A percentile compares a stretch with the other conserved stretches of the same genome.
phyloP scores from a whole-genome alignment of 2,888 invertebrate species.

The Pomacea canaliculata region DNA sequence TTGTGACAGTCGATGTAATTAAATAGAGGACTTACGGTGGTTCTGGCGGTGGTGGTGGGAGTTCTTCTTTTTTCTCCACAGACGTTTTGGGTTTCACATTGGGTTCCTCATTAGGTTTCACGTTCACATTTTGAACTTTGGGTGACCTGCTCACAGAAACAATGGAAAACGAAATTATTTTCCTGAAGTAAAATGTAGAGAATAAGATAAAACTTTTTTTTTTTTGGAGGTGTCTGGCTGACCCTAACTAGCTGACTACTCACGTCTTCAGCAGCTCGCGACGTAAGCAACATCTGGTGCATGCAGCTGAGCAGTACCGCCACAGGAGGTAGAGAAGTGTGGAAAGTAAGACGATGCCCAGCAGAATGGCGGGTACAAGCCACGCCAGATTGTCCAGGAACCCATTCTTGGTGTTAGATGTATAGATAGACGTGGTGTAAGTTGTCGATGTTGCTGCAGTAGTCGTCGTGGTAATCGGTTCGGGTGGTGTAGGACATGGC shows the following conservation, averaged over 20 bases:
- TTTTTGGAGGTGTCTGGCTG: too few relatives aligned
- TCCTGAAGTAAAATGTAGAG: too few relatives aligned
- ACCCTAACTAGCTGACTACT: neutral
- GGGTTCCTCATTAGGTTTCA: too few relatives aligned
- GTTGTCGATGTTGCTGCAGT: neutral
- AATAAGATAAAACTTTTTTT: too few relatives aligned
- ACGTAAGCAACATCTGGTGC: neutral
- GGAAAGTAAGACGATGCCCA: slow-evolving; percentile 1
- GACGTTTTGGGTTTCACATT: too few relatives aligned
- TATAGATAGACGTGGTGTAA: neutral
- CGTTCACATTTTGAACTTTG: too few relatives aligned
- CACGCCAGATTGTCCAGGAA: slow-evolving; percentile 4
- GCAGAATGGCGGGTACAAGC: slow-evolving; percentile 13
- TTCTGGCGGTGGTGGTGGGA: too few relatives aligned
- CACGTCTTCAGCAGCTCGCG: slow-evolving; percentile 3
- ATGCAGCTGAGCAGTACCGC: slow-evolving; percentile 4
- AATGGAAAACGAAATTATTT: too few relatives aligned
- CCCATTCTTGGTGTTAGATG: neutral
- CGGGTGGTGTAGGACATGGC: neutral
- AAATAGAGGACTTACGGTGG: too few relatives aligned
- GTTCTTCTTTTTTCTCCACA: too few relatives aligned
- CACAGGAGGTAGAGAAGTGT: slow-evolving; percentile 10
- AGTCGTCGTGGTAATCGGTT: neutral
- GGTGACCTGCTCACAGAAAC: too few relatives aligned
- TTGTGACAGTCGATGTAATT: too few relatives aligned